Base-by-base conservation (phyloP, 2,888 invertebrate species). In the Tortrix viridana region DNA sequence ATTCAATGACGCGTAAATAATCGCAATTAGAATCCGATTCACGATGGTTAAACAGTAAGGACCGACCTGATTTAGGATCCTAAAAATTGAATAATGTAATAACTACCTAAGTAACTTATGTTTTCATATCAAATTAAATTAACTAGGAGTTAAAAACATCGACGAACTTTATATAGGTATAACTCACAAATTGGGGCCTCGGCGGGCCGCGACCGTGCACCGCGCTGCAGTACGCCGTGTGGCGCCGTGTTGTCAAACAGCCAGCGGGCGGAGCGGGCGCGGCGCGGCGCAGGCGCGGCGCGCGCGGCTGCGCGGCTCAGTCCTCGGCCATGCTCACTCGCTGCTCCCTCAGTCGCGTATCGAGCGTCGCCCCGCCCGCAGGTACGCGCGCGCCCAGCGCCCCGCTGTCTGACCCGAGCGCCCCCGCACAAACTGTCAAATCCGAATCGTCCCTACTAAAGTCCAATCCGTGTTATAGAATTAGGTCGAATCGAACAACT, bases 231-330 rank as follows among this genome's bases (percentile, higher is more conserved):
- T 26, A 9, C 26, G 26, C 26, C 26, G 26, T 22, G 22, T 4
- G n/a, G n/a, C 22, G 22, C 1, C 16, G 22, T 52, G 59, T 59
- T 59, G 50, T 32, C 52, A 60, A 52, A 60, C 52, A 60, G 16
- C 49, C 26, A 7, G 26, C 23, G 38, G 37, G 52, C 44, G 62
- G 46, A 57, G 58, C 59, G 54, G 56, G 56, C 56, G 43, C 56
- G 63, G 55, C 69, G 67, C 61, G 52, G 60, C 53, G 63, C 55
- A 71, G 66, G 66, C 65, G 65, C 65, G 65, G 65, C 64, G 63
- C 50, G 66, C 65, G 66, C 65, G 44, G 57, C 57, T 53, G 18
- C 59, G 57, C 50, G 44, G 57, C 52, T 41, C 59, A 49, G 56
- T 58, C 57, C 58, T 54, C 58, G 47, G 48, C 44, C 66, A 65